Evolutionary conservation across 2,888 invertebrate species (phyloP), one percentile per base, ranked within the genome.

Genomic region (Tinea pellionella): DNA sequence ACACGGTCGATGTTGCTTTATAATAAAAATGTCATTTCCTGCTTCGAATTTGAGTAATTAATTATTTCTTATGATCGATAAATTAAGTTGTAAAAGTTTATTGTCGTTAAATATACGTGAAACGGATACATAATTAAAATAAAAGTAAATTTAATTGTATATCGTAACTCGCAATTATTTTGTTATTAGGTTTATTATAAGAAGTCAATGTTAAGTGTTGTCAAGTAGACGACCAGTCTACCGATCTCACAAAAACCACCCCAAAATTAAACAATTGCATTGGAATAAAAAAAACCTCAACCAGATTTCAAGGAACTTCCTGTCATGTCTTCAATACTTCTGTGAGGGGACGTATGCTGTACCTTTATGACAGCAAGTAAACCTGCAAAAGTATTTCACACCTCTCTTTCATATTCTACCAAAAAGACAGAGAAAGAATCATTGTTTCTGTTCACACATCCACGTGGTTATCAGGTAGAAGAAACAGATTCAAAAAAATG

Each of bases 281-380:
- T 71, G 72, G 75, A 32, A 79, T 82, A 86, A 83, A 80, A 71
- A 78, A 15, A n/a, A n/a, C n/a, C n/a, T 12, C 8, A 73, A 80
- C 80, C 86, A 87, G 87, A 85, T 85, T 82, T 80, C 74, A 69
- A 79, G 72, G 65, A 70, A 86, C 86, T 84, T 86, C 87, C 87
- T 87, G 85, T 73, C 77, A 67, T 47, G 47, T 47, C 47, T 47
- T 15, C 47, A 47, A 47, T 47, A 47, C 16, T 53, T 24, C 18
- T 18, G n/a, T 24, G 15, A 24, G 32, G 57, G 57, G 57, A 57
- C 19, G 57, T 55, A 29, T 55, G 19, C 19, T 29, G n/a, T 57
- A 57, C 57, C 57, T 57, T 57, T 57, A 57, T 57, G 30, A 16
- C 57, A 32, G 32, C 15, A 57, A 57, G 57, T 57, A 32, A 57